phyloP scores from a whole-genome alignment of 2,888 invertebrate species.

The Diabrotica balteata region DNA sequence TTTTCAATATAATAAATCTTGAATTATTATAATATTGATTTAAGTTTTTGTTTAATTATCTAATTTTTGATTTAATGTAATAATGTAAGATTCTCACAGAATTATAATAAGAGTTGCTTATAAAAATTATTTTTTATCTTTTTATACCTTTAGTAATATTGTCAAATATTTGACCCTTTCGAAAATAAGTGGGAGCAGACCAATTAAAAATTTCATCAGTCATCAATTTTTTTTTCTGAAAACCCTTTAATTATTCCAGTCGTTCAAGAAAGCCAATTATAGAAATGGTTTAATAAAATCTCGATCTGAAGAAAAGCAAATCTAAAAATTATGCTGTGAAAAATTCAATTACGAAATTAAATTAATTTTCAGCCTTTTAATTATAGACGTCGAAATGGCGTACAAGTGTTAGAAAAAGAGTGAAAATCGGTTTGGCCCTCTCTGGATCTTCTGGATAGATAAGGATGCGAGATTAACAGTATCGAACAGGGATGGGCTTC shows the following conservation, averaged over 20 bases:
- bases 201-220: conserved; percentile 25
- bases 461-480: conserved; percentile 37
- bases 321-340: conserved; percentile 48
- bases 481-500: conserved; percentile 23
- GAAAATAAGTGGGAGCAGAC: not conserved
- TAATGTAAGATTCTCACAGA: no score
- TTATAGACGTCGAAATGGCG: conserved; percentile 59
- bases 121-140: no score
- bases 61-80: no score
- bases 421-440: conserved; percentile 25
- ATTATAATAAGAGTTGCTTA: no score
- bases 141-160: no score
- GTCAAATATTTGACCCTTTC: no score
- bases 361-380: conserved; percentile 61
- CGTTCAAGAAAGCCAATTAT: conserved; percentile 35
- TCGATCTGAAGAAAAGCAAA: conserved; percentile 38
- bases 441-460: conserved; percentile 34
- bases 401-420: conserved; percentile 54
- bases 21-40: no score
- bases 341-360: conserved; percentile 62
- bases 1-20: no score
- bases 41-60: no score
- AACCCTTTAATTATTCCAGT: conserved; percentile 31
- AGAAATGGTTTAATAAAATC: conserved; percentile 41
- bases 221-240: conserved; percentile 10